Base-by-base conservation (phyloP, 2,888 invertebrate genomes). In the Tenthredo livida region DNA sequence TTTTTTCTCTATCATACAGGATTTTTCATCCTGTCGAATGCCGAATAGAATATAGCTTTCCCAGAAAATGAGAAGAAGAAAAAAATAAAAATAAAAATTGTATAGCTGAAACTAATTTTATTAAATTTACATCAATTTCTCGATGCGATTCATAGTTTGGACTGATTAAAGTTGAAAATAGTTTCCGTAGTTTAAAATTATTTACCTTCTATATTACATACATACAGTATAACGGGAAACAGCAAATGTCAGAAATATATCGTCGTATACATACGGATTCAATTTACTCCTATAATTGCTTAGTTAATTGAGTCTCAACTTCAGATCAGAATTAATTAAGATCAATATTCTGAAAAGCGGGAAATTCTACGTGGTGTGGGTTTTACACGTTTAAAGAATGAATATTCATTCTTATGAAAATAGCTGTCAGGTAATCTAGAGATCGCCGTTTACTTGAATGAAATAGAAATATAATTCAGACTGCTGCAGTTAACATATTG, bases 241-340 rank as follows among this genome's bases (percentile, higher is more conserved):
- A 61, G 25, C 12, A 61, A 12, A 21, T 25, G 61, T 61, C 12
- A 61, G 25, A 61, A 61, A 37, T n/a, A 37, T 37, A 12, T 70
- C 37, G 37, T 29, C 29, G 29, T 29, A n/a, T 67, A 21, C 15
- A 29, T 70, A 70, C 70, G 17, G 37, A 5, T 21, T 70, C 33
- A 70, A 70, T 70, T 70, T 33, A 33, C 70, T 70, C 33, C 15
- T 37, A n/a, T 70, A 37, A 70, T 33, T 33, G 9, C 70, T 17
- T 70, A 70, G 70, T 70, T 17, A 37, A 33, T 17, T 17, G 37
- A 70, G 70, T 29, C 70, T 70, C 29, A 70, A 37, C 33, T 70
- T 33, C 37, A 70, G 12, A n/a, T 37, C 17, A 37, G 70, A 70
- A 17, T 70, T 70, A 37, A 70, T 67, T 67, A 67, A 33, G 33